Percentiles rank a stretch among this genome's conserved stretches.
phyloP scores from a whole-genome alignment of 2,888 invertebrate genomes.

The Melanargia galathea region DNA sequence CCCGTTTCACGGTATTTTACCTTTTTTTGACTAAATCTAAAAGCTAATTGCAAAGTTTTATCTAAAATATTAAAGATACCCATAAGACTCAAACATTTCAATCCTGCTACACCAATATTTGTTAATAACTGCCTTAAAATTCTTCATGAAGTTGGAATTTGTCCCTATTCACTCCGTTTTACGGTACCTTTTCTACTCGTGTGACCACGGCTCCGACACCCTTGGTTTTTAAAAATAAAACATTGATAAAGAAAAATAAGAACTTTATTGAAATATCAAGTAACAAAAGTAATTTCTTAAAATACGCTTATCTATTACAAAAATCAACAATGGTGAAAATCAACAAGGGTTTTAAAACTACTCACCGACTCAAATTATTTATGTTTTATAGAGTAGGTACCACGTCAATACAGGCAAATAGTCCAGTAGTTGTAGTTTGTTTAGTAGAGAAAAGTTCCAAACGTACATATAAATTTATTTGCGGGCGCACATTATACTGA shows the following conservation, averaged over 20 bases:
- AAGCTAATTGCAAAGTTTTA: too few relatives aligned
- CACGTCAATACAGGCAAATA: neutral
- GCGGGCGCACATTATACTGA: neutral
- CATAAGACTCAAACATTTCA: too few relatives aligned
- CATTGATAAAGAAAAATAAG: neutral
- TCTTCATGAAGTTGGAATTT: too few relatives aligned
- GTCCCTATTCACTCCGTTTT: too few relatives aligned
- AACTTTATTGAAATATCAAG: constrained; percentile 13
- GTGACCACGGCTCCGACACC: too few relatives aligned
- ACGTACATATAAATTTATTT: neutral
- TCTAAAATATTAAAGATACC: too few relatives aligned
- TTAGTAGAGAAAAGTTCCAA: neutral
- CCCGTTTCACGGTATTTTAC: too few relatives aligned
- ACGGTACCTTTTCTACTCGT: too few relatives aligned
- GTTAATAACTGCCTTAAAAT: too few relatives aligned
- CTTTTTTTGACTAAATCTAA: too few relatives aligned
- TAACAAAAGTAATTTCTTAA: constrained; percentile 17
- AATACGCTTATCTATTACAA: neutral
- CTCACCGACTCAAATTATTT: neutral
- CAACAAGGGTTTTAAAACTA: neutral
- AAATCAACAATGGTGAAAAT: constrained; percentile 4
- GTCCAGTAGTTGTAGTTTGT: neutral
- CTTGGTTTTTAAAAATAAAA: too few relatives aligned
- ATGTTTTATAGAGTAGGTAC: neutral
- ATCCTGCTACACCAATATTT: too few relatives aligned